Conservation (phyloP, 2,113 vertebrate species). For the Danio rerio region DNA sequence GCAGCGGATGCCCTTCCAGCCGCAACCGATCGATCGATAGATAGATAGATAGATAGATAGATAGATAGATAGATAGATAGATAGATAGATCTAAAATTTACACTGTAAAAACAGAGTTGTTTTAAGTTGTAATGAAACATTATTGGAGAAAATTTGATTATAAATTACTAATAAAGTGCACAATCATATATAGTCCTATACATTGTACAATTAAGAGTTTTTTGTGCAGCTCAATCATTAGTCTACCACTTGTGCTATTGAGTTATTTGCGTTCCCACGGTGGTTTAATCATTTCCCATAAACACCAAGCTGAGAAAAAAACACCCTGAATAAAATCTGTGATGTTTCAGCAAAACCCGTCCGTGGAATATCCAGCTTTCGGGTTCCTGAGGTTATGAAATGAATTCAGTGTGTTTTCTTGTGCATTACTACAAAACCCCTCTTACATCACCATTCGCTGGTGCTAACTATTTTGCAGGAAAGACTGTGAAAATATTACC, state of each 20-base stretch:
- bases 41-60: too few relatives aligned
- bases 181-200: not conserved
- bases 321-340: not conserved
- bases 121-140: too few relatives aligned
- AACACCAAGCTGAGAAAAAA: slow-evolving; percentile 8
- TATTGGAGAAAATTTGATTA: too few relatives aligned
- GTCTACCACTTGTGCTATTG: not conserved
- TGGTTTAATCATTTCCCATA: slow-evolving; percentile 17
- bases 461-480: not conserved
- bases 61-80: too few relatives aligned
- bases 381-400: slow-evolving; percentile 27
- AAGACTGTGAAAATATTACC: not conserved
- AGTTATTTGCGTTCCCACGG: not conserved
- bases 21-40: too few relatives aligned
- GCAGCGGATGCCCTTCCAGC: too few relatives aligned
- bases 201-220: not conserved
- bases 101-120: too few relatives aligned
- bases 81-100: too few relatives aligned
- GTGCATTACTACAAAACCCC: not conserved
- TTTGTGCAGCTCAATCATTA: not conserved
- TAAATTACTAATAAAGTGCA: too few relatives aligned
- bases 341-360: slow-evolving; percentile 20
- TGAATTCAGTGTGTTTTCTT: slow-evolving; percentile 14
- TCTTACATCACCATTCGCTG: slow-evolving; percentile 31
- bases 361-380: slow-evolving; percentile 12